Conservation (phyloP, 2,113 vertebrate genomes). For the Clarias macrocephalus region DNA sequence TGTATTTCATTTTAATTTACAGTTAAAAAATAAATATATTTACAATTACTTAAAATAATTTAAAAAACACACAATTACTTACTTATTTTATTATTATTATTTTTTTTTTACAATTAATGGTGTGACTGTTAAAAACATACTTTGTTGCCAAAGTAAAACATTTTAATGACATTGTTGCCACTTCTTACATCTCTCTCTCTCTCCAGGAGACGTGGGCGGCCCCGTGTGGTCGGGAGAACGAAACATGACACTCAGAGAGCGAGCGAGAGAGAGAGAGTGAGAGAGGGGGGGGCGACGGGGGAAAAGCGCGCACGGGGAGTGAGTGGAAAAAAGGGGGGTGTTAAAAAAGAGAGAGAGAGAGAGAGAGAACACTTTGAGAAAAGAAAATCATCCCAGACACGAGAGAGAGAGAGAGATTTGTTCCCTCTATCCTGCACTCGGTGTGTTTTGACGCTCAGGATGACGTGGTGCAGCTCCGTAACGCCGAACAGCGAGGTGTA, state of each 20-base stretch:
- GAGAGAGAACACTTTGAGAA: neutral
- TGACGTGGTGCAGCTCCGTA: constrained; percentile 61
- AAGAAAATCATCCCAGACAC: neutral
- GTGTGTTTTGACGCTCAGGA: constrained; percentile 49
- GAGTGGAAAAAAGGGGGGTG: constrained; percentile 67
- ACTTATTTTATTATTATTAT: too few species aligned
- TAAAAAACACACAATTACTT: too few species aligned
- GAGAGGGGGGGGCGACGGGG: constrained; percentile 36
- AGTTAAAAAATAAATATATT: too few species aligned
- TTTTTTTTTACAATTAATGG: too few species aligned
- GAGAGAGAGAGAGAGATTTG: neutral
- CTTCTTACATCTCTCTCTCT: constrained; percentile 55
- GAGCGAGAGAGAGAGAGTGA: constrained; percentile 39
- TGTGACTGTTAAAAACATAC: too few species aligned
- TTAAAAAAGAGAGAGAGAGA: constrained; percentile 53
- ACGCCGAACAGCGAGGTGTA: neutral
- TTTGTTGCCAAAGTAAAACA: too few species aligned
- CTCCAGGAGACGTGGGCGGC: constrained; percentile 72
- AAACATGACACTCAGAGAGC: constrained; percentile 75
- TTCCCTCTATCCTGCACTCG: constrained; percentile 32
- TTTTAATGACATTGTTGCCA: too few species aligned
- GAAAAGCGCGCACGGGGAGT: constrained; percentile 52
- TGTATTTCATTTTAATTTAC: too few species aligned
- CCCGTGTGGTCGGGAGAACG: constrained; percentile 76
- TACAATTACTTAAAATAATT: too few species aligned